These are phyloP conservation scores for Heterotis niloticus DNA, from an alignment of 2,113 vertebrate genomes.

Conservation along the genomic window DNA sequence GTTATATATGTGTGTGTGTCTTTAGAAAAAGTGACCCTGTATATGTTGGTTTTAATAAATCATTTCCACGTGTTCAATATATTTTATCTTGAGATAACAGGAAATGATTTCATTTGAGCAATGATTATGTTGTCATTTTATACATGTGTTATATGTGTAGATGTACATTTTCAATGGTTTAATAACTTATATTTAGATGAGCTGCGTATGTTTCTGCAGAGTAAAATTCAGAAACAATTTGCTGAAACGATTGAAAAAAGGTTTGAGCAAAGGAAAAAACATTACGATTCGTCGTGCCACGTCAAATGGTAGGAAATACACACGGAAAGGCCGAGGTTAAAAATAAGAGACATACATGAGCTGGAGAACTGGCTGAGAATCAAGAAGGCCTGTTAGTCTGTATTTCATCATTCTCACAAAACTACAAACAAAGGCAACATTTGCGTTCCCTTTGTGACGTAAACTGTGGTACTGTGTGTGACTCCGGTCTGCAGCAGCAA, in stretches of 20 bases:
- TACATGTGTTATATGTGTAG: conserved; percentile 21
- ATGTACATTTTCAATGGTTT: not conserved
- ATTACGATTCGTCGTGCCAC: not conserved
- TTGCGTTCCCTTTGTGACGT: conserved; percentile 32
- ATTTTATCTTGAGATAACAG: conserved; percentile 31
- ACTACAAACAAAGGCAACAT: conserved; percentile 20
- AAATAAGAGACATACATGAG: not conserved
- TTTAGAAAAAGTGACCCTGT: conserved; percentile 36
- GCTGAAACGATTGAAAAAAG: not conserved
- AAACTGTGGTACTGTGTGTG: not conserved
- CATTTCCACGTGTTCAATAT: conserved; percentile 27
- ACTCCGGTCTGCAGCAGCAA: not conserved
- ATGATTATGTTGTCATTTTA: conserved; percentile 46
- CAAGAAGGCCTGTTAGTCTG: conserved; percentile 32
- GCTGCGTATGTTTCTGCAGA: too few relatives aligned
- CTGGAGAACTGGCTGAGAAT: conserved; percentile 32
- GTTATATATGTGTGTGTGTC: too few relatives aligned
- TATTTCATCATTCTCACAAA: not conserved
- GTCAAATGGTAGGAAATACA: conserved; percentile 6
- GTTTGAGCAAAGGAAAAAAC: not conserved
- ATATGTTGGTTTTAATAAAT: conserved; percentile 26
- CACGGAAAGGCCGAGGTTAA: not conserved
- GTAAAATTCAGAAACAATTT: not conserved
- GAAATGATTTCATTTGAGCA: conserved; percentile 23
- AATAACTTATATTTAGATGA: too few relatives aligned